Percentiles rank a stretch among this genome's conserved stretches.
Evolutionary conservation across 2,888 invertebrate genomes (phyloP).

Genomic region (Pimpla rufipes): DNA sequence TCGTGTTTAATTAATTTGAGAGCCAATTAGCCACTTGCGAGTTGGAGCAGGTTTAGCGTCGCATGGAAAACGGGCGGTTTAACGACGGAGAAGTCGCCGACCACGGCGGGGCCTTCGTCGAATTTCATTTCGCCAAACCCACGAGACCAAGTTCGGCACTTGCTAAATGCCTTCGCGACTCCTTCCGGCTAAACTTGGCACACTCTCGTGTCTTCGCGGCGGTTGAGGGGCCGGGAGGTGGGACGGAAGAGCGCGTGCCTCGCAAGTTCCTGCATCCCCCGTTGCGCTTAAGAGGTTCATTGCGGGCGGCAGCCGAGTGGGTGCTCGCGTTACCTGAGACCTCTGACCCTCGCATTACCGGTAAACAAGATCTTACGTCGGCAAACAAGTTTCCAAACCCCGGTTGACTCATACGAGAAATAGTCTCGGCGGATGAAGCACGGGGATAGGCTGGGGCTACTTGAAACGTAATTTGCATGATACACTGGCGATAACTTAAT

Average conservation of each 20-base stretch:
- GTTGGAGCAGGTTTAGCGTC: conserved; percentile 39
- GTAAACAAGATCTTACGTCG: conserved; percentile 47
- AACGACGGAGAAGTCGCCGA: conserved; percentile 37
- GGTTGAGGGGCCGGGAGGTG: background rate
- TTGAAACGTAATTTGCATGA: background rate
- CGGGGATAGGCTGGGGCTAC: background rate
- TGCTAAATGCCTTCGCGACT: conserved; percentile 63
- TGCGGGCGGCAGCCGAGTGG: conserved; percentile 24
- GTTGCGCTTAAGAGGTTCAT: conserved; percentile 39
- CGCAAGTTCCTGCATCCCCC: conserved; percentile 55
- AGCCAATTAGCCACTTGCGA: conserved; percentile 56
- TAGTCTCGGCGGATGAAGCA: conserved; percentile 10
- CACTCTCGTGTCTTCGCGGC: conserved; percentile 44
- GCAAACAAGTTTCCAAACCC: conserved; percentile 8
- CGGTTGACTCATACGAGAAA: background rate
- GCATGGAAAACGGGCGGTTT: conserved; percentile 33
- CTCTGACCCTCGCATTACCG: conserved; percentile 27
- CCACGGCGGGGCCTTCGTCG: conserved; percentile 44
- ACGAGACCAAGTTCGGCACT: conserved; percentile 63
- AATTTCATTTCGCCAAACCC: conserved; percentile 55
- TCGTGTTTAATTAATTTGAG: conserved; percentile 59
- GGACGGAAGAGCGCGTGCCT: conserved; percentile 20
- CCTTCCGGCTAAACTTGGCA: conserved; percentile 64
- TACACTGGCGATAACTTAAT: too few relatives aligned
- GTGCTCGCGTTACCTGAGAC: conserved; percentile 25